These are phyloP conservation scores for Pipistrellus pygmaeus DNA, from an alignment of 2,797 vertebrate species.

Conservation along the genomic window DNA sequence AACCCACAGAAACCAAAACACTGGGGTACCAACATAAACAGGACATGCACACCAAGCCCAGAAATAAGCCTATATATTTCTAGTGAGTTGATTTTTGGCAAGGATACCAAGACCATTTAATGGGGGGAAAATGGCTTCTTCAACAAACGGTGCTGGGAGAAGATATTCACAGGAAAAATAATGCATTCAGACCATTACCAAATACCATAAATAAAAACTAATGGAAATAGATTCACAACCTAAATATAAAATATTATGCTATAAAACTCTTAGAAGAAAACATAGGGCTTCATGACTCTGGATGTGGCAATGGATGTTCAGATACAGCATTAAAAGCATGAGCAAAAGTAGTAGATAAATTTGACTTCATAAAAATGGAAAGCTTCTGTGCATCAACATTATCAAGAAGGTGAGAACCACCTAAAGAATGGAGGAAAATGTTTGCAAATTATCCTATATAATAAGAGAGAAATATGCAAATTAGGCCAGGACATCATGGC, in stretches of 20 bases:
- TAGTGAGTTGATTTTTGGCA: background rate
- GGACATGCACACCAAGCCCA: background rate
- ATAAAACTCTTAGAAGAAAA: conserved; percentile 20
- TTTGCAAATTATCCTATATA: background rate
- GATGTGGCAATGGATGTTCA: background rate
- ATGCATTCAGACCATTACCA: background rate
- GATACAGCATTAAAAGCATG: background rate
- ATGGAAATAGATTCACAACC: conserved; percentile 6
- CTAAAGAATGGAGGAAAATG: background rate
- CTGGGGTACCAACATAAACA: background rate
- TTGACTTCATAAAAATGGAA: conserved; percentile 27
- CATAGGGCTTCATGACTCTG: background rate
- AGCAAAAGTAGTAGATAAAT: background rate
- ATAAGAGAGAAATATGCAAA: too few relatives aligned
- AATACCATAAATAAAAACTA: background rate
- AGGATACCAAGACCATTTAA: background rate
- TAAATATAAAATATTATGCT: background rate
- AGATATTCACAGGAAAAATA: background rate
- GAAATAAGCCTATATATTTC: conserved; percentile 57
- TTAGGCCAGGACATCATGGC: too few relatives aligned
- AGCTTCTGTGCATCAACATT: background rate
- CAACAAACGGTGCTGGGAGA: background rate
- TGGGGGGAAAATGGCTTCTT: background rate
- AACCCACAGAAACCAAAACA: conserved; percentile 17
- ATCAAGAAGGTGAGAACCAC: background rate